A percentile compares a stretch with the other conserved stretches of the same genome.
Conservation (phyloP, 2,113 vertebrate genomes). For the Isichthys henryi region DNA sequence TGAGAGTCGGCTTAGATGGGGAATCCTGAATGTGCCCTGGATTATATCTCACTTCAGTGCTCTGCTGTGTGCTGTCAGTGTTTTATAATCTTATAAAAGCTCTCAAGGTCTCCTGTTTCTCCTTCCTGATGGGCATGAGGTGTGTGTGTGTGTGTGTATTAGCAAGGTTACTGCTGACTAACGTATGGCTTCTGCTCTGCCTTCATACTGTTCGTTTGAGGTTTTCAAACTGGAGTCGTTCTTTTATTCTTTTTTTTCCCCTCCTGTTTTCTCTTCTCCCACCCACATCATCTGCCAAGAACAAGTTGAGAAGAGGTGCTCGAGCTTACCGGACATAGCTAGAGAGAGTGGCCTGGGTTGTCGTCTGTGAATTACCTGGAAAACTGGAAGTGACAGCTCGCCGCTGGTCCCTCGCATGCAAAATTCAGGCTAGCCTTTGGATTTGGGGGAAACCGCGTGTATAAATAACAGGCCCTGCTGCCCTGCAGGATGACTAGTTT, state of each 20-base stretch:
- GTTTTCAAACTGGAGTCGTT: background rate
- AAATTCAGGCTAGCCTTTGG: background rate
- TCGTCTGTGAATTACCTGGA: background rate
- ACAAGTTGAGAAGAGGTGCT: constrained; percentile 10
- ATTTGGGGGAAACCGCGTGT: background rate
- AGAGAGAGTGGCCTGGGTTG: background rate
- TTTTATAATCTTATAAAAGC: constrained; percentile 16
- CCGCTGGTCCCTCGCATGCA: background rate
- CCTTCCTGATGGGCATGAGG: background rate
- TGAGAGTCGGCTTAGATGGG: background rate
- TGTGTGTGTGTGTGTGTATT: background rate
- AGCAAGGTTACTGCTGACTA: constrained; percentile 8
- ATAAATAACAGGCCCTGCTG: background rate
- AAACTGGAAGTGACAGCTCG: background rate
- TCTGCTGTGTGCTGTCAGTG: background rate
- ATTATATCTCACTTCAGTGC: background rate
- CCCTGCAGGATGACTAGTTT: background rate
- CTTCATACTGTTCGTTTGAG: background rate
- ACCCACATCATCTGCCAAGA: constrained; percentile 1
- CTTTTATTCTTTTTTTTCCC: background rate
- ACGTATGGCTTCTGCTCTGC: background rate
- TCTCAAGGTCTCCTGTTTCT: constrained; percentile 13
- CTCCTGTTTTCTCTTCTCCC: background rate
- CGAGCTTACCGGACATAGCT: background rate
- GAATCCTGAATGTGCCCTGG: background rate